Evolutionary conservation across 2,888 invertebrate species (phyloP), one percentile per base, ranked within the genome.

Genomic region (Hyposoter didymator): DNA sequence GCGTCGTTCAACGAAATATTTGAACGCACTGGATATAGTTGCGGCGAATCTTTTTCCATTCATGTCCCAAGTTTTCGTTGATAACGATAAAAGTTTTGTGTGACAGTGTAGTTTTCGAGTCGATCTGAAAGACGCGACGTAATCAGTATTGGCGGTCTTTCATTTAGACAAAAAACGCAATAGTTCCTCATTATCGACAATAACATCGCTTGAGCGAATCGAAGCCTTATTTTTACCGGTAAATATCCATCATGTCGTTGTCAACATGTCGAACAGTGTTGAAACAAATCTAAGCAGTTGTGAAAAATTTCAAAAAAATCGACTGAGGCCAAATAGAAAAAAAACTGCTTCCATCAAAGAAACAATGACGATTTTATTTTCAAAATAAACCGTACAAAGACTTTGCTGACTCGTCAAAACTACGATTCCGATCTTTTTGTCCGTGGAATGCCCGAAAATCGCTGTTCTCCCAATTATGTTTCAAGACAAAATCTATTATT

Each of bases 1-100:
- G 64, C 64, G 64, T 47, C 75, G n/a, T 7, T 75, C 43, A 28
- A n/a, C 22, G 17, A 47, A 62, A 49, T 49, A 47, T 17, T 45
- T 59, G 8, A 10, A 12, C 22, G 43, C 73, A 43, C 39, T 43
- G 52, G 10, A 67, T 35, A 43, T 62, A 39, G 39, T 67, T 69
- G n/a, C n/a, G 2, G 17, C 32, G n/a, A 49, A n/a, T 69, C 28
- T 78, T 22, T 32, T 28, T 75, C 28, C 45, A 43, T 32, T 10
- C 32, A 14, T 32, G n/a, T 55, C 7, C 19, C 14, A 22, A 17
- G 28, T 22, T 28, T 55, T 7, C 22, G 14, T 47, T 28, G 17
- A 7, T 14, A 4, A 69, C 4, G 4, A 55, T 55, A 14, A 12
- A 22, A 22, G 22, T 55, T 55, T 59, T 14, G 28, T 28, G 14